These are phyloP conservation scores for Apotomis turbidana DNA, from an alignment of 2,888 invertebrate species.

Conservation along the genomic window DNA sequence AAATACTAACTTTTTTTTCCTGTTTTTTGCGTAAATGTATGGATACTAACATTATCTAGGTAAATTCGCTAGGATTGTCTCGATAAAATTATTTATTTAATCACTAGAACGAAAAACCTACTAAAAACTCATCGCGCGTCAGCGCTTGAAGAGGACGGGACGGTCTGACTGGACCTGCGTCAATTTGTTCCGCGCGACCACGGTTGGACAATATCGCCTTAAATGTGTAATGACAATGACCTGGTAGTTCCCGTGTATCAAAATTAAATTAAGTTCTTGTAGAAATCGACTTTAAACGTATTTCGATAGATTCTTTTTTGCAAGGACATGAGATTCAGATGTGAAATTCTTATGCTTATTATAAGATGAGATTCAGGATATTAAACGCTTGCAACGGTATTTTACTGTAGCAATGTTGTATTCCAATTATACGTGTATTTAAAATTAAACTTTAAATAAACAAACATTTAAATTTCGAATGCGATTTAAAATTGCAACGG, in stretches of 20 bases:
- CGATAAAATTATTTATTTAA: no score
- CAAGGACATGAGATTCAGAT: neutral
- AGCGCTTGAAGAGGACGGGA: no score
- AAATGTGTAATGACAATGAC: neutral
- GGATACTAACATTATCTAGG: no score
- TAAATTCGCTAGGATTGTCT: no score
- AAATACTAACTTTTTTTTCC: no score
- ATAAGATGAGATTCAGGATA: constrained; percentile 1
- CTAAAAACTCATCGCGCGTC: no score
- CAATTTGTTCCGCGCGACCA: no score
- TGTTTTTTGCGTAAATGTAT: no score
- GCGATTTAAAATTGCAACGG: neutral
- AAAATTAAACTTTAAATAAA: neutral
- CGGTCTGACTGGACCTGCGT: no score
- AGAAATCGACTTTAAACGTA: neutral
- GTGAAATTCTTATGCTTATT: neutral
- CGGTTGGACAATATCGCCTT: no score
- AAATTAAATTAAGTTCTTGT: neutral
- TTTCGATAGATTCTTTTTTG: neutral
- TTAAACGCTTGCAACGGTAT: neutral
- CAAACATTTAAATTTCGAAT: neutral
- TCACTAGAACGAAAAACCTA: no score
- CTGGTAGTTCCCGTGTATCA: constrained; percentile 1
- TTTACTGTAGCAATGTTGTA: constrained; percentile 1
- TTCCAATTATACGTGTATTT: neutral